Percentiles rank a stretch among this genome's conserved stretches.
phyloP scores from a whole-genome alignment of 1,140 invertebrate species.

The Pemphigus obesinymphae region DNA sequence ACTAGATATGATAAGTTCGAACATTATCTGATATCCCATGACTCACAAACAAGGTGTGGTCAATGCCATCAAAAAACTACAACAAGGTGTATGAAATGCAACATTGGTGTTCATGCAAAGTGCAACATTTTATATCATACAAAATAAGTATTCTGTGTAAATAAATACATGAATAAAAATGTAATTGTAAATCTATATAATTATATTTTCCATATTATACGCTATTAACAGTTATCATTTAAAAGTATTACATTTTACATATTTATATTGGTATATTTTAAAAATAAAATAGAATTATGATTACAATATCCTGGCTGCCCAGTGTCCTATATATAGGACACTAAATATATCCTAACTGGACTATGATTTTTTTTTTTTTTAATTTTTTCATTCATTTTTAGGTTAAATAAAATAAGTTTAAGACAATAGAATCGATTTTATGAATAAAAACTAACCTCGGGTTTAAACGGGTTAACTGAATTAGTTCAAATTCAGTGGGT shows the following conservation, averaged over 20 bases:
- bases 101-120: neutral
- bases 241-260: neutral
- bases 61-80: conserved; percentile 1
- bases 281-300: neutral
- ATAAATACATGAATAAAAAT: neutral
- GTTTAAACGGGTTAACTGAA: neutral
- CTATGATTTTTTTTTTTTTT: neutral
- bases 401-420: neutral
- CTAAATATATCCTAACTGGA: neutral
- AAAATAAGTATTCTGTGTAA: conserved; percentile 8
- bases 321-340: conserved; percentile 12
- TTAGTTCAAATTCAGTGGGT: no score
- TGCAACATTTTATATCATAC: conserved; percentile 1
- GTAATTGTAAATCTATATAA: neutral
- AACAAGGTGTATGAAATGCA: neutral
- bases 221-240: neutral
- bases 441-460: neutral
- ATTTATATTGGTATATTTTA: neutral
- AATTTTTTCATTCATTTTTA: neutral
- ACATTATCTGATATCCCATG: neutral
- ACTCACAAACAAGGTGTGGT: neutral
- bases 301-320: neutral
- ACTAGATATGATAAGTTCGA: neutral
- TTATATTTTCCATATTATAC: neutral
- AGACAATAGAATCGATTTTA: neutral